Evolutionary conservation across 1,140 invertebrate genomes (phyloP), one percentile per base, ranked within the genome.

Genomic region (Protaetia brevitarsis): DNA sequence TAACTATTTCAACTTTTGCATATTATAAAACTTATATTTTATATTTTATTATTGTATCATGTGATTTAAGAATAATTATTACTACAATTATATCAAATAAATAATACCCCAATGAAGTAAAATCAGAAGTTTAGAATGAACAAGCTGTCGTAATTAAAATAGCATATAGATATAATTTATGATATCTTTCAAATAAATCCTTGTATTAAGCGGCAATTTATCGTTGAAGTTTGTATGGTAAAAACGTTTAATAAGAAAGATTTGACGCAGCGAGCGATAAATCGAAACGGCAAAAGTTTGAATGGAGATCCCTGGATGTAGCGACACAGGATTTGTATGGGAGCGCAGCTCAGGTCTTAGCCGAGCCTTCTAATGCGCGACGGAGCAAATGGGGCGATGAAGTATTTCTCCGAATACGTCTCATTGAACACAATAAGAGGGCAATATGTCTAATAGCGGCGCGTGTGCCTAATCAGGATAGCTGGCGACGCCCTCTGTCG

Each of bases 391-490:
- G 56, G 29, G 23, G 56, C 56, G 28, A 58, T 58, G n/a, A 58
- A 58, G 16, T 27, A 58, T 58, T 30, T 30, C 56, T 30, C 23
- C 16, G 16, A 30, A 58, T 58, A 16, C 56, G 56, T 30, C 56
- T 58, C 56, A 58, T 58, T 58, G 56, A 58, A 58, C 56, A 45
- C 28, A 30, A 58, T 30, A 58, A 58, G 56, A 28, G 28, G 28
- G 28, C 26, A 58, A 58, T 58, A 58, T 28, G 56, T 58, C 56
- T 58, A 58, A 27, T 28, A 58, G 16, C 41, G 28, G 28, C 21
- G 56, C 56, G 56, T 58, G 23, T 58, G 26, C 28, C 56, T 58
- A 58, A 58, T 58, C 56, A 58, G 56, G 56, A 58, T 58, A 58
- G 29, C 56, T 58, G 29, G 56, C 11, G 29, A 30, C 28, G 56